These are phyloP conservation scores for Lasius platythorax DNA, from an alignment of 2,888 invertebrate species.

Conservation along the genomic window DNA sequence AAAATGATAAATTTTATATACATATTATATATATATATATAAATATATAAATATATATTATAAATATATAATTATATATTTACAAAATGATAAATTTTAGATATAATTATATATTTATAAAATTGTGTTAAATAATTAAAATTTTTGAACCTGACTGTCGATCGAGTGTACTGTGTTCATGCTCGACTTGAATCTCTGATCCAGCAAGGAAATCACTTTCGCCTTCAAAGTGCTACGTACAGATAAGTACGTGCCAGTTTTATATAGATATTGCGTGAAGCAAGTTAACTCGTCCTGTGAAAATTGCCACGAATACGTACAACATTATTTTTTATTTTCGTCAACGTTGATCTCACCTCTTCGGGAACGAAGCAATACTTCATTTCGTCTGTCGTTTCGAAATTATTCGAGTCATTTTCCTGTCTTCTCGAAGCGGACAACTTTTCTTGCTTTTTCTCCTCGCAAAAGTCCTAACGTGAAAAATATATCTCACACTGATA, in stretches of 20 bases:
- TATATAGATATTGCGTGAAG: constrained; percentile 79
- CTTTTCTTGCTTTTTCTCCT: constrained; percentile 45
- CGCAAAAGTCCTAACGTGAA: constrained; percentile 70
- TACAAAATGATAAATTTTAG: not conserved
- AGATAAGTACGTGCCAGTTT: constrained; percentile 74
- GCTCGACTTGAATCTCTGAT: constrained; percentile 77
- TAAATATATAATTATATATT: not conserved
- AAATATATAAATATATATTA: too few species aligned
- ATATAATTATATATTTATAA: too few species aligned
- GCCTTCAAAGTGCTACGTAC: constrained; percentile 73
- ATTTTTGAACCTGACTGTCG: constrained; percentile 73
- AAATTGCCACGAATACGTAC: not conserved
- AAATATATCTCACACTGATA: not conserved
- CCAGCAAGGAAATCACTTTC: constrained; percentile 77
- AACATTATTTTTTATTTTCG: not conserved
- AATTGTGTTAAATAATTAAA: not conserved
- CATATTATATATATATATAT: too few species aligned
- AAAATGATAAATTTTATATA: constrained; percentile 2
- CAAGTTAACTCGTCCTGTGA: constrained; percentile 79
- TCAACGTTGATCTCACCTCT: constrained; percentile 44
- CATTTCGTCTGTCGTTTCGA: not conserved
- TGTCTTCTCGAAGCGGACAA: not conserved
- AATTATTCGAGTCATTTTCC: not conserved
- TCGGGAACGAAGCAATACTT: constrained; percentile 53
- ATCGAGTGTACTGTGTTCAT: constrained; percentile 62